Conservation (phyloP, 2,797 vertebrate species). For the Mormyrus proboscirostris region DNA sequence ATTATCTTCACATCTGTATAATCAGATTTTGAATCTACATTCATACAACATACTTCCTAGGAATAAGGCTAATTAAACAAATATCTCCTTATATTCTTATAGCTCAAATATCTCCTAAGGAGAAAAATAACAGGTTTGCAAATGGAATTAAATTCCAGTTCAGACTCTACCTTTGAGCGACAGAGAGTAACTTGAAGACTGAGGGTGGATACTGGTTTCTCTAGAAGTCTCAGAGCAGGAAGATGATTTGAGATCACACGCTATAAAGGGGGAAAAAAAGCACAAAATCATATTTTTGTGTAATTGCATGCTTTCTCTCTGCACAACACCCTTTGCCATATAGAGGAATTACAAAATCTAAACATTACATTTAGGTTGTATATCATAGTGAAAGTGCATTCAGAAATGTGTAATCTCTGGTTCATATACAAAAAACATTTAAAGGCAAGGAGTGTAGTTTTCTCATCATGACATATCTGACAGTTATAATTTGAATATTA, state of each 20-base stretch:
- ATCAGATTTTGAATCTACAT: not conserved
- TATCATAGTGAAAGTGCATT: not conserved
- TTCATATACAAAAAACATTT: not conserved
- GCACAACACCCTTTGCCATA: not conserved
- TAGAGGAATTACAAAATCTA: not conserved
- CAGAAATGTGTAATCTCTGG: not conserved
- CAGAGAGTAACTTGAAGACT: conserved; percentile 13
- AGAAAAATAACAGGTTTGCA: conserved; percentile 2
- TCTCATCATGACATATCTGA: not conserved
- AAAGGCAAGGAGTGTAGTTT: not conserved
- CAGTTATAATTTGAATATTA: not conserved
- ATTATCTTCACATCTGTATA: not conserved
- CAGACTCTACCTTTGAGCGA: conserved; percentile 16
- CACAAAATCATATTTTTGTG: conserved; percentile 14
- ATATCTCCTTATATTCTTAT: no score
- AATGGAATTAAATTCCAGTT: conserved; percentile 18
- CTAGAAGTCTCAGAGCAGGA: conserved; percentile 13
- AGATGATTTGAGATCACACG: conserved; percentile 17
- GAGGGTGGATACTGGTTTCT: conserved; percentile 16
- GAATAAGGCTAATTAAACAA: not conserved
- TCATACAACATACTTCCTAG: not conserved
- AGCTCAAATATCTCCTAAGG: not conserved
- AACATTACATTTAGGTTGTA: not conserved
- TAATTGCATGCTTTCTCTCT: not conserved
- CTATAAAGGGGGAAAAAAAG: conserved; percentile 9